Percentiles rank a stretch among this genome's conserved stretches.
These are phyloP conservation scores for Saguinus midas DNA, from an alignment of 2,113 vertebrate genomes.

Conservation along the genomic window DNA sequence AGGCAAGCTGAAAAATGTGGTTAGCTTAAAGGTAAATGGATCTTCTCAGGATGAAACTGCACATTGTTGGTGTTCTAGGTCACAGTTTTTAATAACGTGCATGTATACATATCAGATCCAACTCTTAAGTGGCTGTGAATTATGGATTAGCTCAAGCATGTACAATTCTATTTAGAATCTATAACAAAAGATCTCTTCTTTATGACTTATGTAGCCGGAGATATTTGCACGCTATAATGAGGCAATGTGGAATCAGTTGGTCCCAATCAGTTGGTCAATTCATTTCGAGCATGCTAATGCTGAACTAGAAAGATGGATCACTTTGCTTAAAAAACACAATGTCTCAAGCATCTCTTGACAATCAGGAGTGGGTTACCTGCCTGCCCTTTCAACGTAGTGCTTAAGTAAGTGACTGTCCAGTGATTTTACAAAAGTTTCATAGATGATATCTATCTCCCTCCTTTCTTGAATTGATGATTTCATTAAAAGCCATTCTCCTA, in stretches of 20 bases:
- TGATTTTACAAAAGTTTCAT: conserved; percentile 7
- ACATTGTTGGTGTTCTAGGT: not conserved
- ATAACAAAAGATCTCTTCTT: not conserved
- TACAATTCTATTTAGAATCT: not conserved
- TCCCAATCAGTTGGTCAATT: not conserved
- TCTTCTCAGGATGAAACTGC: not conserved
- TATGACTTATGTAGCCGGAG: not conserved
- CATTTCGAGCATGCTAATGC: not conserved
- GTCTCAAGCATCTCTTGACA: not conserved
- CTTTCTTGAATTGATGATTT: conserved; percentile 58
- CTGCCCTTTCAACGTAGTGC: not conserved
- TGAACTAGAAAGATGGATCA: not conserved
- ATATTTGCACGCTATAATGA: not conserved
- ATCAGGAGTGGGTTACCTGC: not conserved
- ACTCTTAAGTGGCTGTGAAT: not conserved
- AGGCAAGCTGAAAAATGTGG: not conserved
- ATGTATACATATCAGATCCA: not conserved
- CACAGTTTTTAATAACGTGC: not conserved
- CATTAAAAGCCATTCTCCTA: not conserved
- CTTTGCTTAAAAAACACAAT: not conserved
- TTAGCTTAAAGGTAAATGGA: not conserved
- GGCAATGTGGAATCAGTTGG: not conserved
- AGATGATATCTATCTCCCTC: not conserved
- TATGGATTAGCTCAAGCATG: not conserved
- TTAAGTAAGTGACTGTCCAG: not conserved